Base-by-base conservation (phyloP, 2,113 vertebrate genomes). In the Dromaius novaehollandiae region DNA sequence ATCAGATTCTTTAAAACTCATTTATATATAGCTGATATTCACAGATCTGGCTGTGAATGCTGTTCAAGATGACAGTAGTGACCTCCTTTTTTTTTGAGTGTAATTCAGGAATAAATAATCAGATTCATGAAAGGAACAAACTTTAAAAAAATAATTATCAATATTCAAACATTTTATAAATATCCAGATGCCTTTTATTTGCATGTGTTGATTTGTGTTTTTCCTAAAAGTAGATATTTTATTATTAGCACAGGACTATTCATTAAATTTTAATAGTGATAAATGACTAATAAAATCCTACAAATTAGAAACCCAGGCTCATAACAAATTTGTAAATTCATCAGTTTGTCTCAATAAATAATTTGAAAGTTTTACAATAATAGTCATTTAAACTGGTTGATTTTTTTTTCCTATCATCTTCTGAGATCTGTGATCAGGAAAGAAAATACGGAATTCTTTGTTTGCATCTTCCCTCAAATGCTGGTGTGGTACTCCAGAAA, bases 1-100 rank as follows among this genome's bases (percentile, higher is more conserved):
- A 86, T 92, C 61, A 89, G 65, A 91, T 86, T 65, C 60, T 76
- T 93, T 88, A 80, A 91, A 95, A 73, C 46, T 92, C 71, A 56
- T 85, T 86, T 92, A 70, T 81, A 76, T 82, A 94, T 95, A 88
- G 48, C 38, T 40, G 86, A 40, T 11, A 89, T 71, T 94, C 76
- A 82, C 70, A 94, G 82, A 86, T 64, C n/a, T 44, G 64, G 64
- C 79, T 88, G n/a, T 73, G 91, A 94, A 74, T 7, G 2, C 51
- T 80, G 75, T 53, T 94, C 5, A 2, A 79, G 26, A 26, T 44
- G 61, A 65, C 65, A 69, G 20, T 34, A 56, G 17, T 77, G 53
- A 58, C 70, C 24, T 87, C 46, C 42, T 69, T 93, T 58, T 38
- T 38, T 74, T 92, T 84, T 48, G 10, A 82, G 25, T 80, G 36